Base-by-base conservation (phyloP, 2,113 vertebrate genomes). In the Laticauda colubrina region DNA sequence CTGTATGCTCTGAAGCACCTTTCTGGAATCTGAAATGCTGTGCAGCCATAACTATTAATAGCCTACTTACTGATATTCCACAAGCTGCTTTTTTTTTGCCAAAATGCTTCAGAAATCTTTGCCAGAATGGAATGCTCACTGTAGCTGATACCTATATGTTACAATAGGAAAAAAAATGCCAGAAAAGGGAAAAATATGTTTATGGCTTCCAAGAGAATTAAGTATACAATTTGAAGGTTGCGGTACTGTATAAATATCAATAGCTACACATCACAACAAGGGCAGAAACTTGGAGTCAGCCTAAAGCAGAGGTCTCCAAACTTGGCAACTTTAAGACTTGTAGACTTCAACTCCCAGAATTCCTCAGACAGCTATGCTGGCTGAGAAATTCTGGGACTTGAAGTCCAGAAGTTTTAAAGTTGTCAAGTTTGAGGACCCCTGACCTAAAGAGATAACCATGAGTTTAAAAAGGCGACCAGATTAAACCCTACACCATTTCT, bases 11-110 rank as follows among this genome's bases (percentile, higher is more conserved):
- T 43, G 75, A 81, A 43, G 34, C 34, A 43, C 34, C 18, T 81
- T 81, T 81, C 18, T 81, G 6, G 34, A 43, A 81, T 81, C 34
- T 81, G 34, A 81, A 43, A 39, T 81, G 69, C 34, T 39, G 75
- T 9, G 18, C 34, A 81, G 75, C 75, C 34, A 9, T 81, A 81
- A 81, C 15, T 21, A 81, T 81, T 43, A 92, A 90, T 87, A 61
- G 85, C 92, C 93, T 94, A 96, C 98, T 98, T 97, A 99, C 99
- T 12, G 97, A 98, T 97, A 99, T 99, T 89, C 99, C 99, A 21
- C 98, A 98, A 4, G 99, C 98, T 1, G 99, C 98, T 0, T 96
- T 98, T 97, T 98, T 99, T 98, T 99, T 99, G n/a, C 99, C 99
- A 95, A 99, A 99, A 95, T 96, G 97, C 95, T 98, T 97, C 89